Evolutionary conservation across 2,113 vertebrate genomes (phyloP).

Genomic region (Camelus dromedarius): DNA sequence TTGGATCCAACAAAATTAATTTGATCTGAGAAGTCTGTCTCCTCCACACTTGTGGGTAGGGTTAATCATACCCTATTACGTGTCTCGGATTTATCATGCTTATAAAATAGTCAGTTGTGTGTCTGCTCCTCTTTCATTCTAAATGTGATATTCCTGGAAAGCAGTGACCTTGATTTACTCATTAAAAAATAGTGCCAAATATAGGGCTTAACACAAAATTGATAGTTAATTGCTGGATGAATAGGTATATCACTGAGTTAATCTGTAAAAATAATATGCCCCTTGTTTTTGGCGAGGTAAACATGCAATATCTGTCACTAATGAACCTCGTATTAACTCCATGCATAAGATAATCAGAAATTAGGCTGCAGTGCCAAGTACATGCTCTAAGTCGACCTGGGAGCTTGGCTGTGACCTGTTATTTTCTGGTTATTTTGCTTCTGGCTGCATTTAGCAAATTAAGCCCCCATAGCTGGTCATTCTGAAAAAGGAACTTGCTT

Average conservation of each 20-base stretch:
- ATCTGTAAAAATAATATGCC: slow-evolving; percentile 26
- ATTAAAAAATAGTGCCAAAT: neutral
- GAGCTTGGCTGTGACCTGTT: neutral
- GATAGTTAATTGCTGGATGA: neutral
- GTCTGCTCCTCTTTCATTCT: slow-evolving; percentile 3
- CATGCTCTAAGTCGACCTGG: neutral
- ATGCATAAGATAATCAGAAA: neutral
- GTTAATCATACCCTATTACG: neutral
- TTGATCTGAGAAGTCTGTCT: slow-evolving; percentile 50
- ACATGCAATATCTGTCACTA: neutral
- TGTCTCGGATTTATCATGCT: neutral
- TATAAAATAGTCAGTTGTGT: neutral
- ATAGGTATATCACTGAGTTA: neutral
- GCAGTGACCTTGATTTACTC: slow-evolving; percentile 14
- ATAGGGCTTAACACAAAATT: neutral
- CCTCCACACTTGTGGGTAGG: neutral
- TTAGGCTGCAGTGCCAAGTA: neutral
- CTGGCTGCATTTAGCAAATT: neutral
- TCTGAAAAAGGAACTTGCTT: neutral
- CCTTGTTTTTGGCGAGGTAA: neutral
- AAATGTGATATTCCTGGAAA: slow-evolving; percentile 53
- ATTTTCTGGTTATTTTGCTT: neutral
- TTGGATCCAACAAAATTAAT: slow-evolving; percentile 12
- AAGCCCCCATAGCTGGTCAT: neutral
- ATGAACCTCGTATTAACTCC: neutral